Evolutionary conservation across 2,797 vertebrate species (phyloP), one percentile per base, ranked within the genome.

Genomic region (Sebastes steindachneri): DNA sequence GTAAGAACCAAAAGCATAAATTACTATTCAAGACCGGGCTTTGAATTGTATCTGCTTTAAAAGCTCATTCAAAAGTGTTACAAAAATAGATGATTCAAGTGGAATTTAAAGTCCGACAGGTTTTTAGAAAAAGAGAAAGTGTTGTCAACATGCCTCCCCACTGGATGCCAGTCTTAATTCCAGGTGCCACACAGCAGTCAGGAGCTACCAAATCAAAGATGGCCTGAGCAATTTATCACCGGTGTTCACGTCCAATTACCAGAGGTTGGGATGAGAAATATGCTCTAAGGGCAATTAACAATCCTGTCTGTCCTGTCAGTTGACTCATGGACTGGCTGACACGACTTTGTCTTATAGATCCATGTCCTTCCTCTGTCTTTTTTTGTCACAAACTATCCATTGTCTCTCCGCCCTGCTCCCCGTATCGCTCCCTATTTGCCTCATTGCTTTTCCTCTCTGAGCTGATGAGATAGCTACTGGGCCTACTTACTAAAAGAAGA

Each of bases 141-240:
- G 29, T 7, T n/a, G 54, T 35, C 66, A 55, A 31, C 35, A 53
- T 68, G 60, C 58, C 15, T 45, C 74, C 66, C 45, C 5, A 15
- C 63, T 23, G 28, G 73, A 73, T 75, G 85, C 71, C 87, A 76
- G 65, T 86, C 83, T 82, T 88, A 67, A 90, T 92, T 84, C 79
- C 67, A 86, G 70, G 75, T 87, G 73, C 78, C 76, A 73, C 80
- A 14, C 54, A 84, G 84, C 78, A 81, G 74, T 88, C 85, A 72
- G 62, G 17, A 88, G 69, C 55, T 70, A 85, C 83, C 79, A 84
- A 91, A 92, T 92, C 85, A 88, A 90, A 88, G 86, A 78, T 79
- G 86, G 85, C 88, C 88, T 2, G 37, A 65, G 86, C 87, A 85
- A 93, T 93, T 93, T 83, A 94, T 94, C 92, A 93, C 88, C 75